These are phyloP conservation scores for Tinea pellionella DNA, from an alignment of 2,888 invertebrate species.

Conservation along the genomic window DNA sequence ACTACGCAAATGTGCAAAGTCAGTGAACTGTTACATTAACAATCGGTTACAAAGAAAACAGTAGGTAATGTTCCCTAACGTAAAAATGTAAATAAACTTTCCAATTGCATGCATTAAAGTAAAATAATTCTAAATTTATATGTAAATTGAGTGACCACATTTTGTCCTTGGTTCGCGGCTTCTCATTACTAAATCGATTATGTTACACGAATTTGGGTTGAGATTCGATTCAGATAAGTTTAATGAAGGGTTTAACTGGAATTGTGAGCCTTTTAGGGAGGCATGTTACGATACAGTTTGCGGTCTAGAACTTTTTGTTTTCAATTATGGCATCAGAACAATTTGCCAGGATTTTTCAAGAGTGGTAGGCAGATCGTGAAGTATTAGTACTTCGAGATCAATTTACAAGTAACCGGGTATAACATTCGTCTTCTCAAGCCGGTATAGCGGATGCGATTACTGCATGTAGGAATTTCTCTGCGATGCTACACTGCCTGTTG, in stretches of 20 bases:
- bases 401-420: no score
- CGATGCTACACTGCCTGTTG: no score
- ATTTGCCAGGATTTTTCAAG: no score
- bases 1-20: constrained; percentile 33
- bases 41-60: constrained; percentile 48
- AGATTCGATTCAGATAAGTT: constrained; percentile 55
- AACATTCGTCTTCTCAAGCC: no score
- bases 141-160: constrained; percentile 61
- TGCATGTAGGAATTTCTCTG: no score
- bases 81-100: constrained; percentile 64
- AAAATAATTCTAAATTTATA: constrained; percentile 66
- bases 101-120: constrained; percentile 60
- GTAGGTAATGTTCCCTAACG: constrained; percentile 48
- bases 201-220: constrained; percentile 53
- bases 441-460: no score
- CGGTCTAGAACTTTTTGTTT: not conserved
- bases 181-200: constrained; percentile 60
- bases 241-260: constrained; percentile 54
- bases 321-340: no score
- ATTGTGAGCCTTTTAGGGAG: constrained; percentile 41
- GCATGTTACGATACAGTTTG: constrained; percentile 19
- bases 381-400: no score
- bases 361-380: no score
- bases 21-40: constrained; percentile 51
- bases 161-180: constrained; percentile 54